Conservation (phyloP, 2,113 vertebrate species). For the Apeltes quadracus region DNA sequence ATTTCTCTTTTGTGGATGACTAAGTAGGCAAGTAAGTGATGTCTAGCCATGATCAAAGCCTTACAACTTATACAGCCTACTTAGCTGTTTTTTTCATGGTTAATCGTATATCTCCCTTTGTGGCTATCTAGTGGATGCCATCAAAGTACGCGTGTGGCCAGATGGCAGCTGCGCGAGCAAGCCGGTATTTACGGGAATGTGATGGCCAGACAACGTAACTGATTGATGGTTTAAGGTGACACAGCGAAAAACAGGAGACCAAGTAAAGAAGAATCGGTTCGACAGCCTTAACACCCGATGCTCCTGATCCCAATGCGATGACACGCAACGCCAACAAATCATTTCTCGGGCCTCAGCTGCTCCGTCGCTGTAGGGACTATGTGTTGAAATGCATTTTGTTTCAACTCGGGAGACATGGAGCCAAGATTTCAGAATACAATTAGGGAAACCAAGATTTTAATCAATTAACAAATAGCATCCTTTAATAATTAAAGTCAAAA, state of each 20-base stretch:
- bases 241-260: background rate
- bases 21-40: background rate
- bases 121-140: background rate
- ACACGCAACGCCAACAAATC: background rate
- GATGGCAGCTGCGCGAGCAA: background rate
- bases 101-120: background rate
- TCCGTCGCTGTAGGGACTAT: background rate
- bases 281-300: background rate
- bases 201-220: background rate
- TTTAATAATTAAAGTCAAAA: too few species aligned
- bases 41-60: background rate
- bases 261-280: background rate
- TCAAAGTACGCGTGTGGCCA: background rate
- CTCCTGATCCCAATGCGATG: background rate
- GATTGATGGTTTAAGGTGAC: constrained; percentile 1
- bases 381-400: background rate
- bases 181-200: background rate
- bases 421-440: too few species aligned
- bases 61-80: background rate
- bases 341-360: background rate
- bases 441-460: too few species aligned
- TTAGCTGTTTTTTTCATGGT: background rate
- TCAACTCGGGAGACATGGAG: too few species aligned
- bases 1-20: background rate
- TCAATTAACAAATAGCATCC: too few species aligned